phyloP scores from a whole-genome alignment of 2,113 vertebrate species.

The Meleagris gallopavo region DNA sequence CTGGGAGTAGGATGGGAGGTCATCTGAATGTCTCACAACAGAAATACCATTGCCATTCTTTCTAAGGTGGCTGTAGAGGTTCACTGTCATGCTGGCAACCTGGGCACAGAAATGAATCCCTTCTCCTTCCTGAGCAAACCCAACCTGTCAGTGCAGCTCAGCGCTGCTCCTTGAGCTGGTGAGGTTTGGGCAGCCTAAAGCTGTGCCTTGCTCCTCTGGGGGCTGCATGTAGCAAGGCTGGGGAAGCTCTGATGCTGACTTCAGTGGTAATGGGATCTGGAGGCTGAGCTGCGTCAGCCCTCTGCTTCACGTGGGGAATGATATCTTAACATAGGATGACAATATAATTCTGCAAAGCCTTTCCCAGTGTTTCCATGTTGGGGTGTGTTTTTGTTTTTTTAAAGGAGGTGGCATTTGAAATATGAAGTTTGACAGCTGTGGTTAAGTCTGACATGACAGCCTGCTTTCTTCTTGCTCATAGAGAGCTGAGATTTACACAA shows the following conservation, averaged over 20 bases:
- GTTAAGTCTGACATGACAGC: conserved; percentile 21
- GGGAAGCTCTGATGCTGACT: background rate
- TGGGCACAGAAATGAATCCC: accelerated
- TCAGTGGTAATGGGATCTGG: background rate
- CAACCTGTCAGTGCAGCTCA: background rate
- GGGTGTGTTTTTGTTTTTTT: background rate
- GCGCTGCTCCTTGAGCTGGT: background rate
- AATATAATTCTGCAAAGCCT: background rate
- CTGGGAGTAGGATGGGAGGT: background rate
- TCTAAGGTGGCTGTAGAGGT: background rate
- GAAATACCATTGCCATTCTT: background rate
- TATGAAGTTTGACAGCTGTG: conserved; percentile 36
- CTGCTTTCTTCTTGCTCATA: conserved; percentile 13
- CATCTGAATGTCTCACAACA: background rate
- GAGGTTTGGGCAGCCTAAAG: background rate
- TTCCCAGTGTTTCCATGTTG: background rate
- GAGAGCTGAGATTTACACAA: background rate
- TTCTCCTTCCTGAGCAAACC: background rate
- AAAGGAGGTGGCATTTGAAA: conserved; percentile 48
- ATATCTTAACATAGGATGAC: background rate
- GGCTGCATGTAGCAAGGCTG: accelerated
- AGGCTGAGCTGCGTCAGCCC: conserved; percentile 10
- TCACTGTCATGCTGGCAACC: background rate
- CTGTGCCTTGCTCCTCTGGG: background rate
- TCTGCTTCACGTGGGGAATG: background rate